Conservation (phyloP, 2,797 vertebrate species). For the Chrysocyon brachyurus region DNA sequence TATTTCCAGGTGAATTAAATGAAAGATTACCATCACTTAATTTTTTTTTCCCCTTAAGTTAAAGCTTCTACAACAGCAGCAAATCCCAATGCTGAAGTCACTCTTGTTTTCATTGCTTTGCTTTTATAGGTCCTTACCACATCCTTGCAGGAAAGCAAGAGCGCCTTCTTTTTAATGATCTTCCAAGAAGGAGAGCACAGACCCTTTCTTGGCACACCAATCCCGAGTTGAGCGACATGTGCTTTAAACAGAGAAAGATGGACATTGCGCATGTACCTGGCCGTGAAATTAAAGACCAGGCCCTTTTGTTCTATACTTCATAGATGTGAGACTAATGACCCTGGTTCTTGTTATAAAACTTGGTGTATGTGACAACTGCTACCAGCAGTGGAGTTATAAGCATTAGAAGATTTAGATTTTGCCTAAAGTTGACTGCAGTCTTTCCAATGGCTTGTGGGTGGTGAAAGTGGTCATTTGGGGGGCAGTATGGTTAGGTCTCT, state of each 20-base stretch:
- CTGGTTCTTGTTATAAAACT: background rate
- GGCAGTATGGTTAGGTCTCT: background rate
- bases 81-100: background rate
- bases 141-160: background rate
- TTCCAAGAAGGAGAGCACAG: background rate
- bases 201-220: slow-evolving; percentile 2
- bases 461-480: background rate
- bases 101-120: background rate
- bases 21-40: background rate
- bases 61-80: background rate
- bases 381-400: background rate
- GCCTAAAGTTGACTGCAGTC: background rate
- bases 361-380: background rate
- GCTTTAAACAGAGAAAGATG: background rate
- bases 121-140: slow-evolving; percentile 43
- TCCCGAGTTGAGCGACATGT: slow-evolving; percentile 14
- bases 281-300: background rate
- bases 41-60: background rate
- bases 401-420: background rate
- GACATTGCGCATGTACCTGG: background rate
- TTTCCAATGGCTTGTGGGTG: background rate
- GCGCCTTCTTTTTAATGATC: background rate
- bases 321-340: background rate
- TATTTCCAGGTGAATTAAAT: background rate
- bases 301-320: background rate